Base-by-base conservation (phyloP, 2,888 invertebrate species). In the Phlogophora meticulosa region DNA sequence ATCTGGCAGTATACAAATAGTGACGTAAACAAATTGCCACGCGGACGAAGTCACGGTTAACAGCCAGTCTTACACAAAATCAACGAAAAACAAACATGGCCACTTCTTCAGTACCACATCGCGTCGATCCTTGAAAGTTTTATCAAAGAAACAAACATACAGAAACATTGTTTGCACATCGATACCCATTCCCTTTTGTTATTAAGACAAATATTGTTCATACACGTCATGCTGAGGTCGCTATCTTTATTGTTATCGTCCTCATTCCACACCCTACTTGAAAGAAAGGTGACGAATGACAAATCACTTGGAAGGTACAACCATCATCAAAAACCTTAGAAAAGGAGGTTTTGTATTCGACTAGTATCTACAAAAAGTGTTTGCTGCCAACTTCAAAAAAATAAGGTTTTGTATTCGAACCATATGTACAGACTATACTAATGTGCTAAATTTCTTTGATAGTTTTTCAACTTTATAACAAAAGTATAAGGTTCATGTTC, bases 121-220 rank as follows among this genome's bases (percentile, higher is more conserved):
- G 22, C 40, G 28, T 40, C 62, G 24, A 72, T 48, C 68, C 72
- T 67, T 67, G 49, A 60, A 64, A 28, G 22, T 55, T 43, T 65
- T 78, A 80, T 84, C 84, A 51, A 40, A 43, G 28, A 7, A 36
- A 56, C 71, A 78, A 83, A 80, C 57, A 77, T 72, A 59, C 32
- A 51, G 38, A 45, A 60, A 51, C 51, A 51, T 7, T 15, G 49
- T 69, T 66, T 68, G 22, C 36, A 51, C 57, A 51, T 59, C 56
- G 49, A 64, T 55, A 56, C 34, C 40, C 66, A 40, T 58, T 58
- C 61, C 49, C 68, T 76, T 76, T 66, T 52, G 48, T 45, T 24
- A 34, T 36, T 51, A 45, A 68, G 45, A 36, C 46, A 64, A 78
- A 65, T 61, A 76, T 61, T 70, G 28, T 43, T 10, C 28, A 7